Evolutionary conservation across 2,888 invertebrate genomes (phyloP).

Genomic region (Agriotes lineatus): DNA sequence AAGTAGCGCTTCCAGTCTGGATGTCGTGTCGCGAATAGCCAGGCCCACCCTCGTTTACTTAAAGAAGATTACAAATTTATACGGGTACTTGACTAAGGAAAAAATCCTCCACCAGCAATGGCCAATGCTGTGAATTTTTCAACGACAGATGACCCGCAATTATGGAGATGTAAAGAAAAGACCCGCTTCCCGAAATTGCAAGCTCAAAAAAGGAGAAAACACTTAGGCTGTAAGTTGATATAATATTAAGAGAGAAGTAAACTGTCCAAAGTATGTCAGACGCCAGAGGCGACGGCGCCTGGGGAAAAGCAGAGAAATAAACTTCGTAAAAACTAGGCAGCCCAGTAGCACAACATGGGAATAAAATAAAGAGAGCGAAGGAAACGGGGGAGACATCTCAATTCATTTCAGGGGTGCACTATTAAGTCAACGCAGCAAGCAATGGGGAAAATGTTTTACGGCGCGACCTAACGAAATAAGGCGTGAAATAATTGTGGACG

Average conservation of each 20-base stretch:
- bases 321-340: constrained; percentile 10
- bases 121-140: too few species aligned
- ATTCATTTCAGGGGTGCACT: neutral
- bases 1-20: too few species aligned
- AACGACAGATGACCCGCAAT: too few species aligned
- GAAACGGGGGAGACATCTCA: constrained; percentile 11
- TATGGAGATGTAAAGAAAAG: too few species aligned
- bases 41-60: too few species aligned
- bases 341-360: constrained; percentile 5
- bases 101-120: too few species aligned
- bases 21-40: too few species aligned
- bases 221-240: neutral
- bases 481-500: neutral
- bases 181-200: neutral
- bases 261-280: constrained; percentile 9
- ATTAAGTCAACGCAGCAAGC: neutral
- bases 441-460: neutral
- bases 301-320: constrained; percentile 7
- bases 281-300: constrained; percentile 12
- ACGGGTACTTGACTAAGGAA: too few species aligned
- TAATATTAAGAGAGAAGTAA: constrained; percentile 14
- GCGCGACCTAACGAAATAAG: neutral
- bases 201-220: neutral
- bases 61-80: too few species aligned
- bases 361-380: neutral